Evolutionary conservation across 2,113 vertebrate genomes (phyloP), one percentile per base, ranked within the genome.

Genomic region (Upupa epops): DNA sequence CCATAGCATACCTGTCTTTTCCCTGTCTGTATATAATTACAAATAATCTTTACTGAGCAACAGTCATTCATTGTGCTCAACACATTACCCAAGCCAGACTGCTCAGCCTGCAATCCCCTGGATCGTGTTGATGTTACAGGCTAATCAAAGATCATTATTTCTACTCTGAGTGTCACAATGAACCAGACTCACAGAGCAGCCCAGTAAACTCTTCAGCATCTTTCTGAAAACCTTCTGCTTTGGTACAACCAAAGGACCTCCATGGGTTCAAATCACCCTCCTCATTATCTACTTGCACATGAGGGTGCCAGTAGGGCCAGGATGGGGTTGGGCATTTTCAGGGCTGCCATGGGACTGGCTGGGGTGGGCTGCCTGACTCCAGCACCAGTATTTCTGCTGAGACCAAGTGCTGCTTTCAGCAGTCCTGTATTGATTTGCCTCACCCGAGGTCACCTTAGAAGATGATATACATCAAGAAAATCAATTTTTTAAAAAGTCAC

Each of bases 391-490:
- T 80, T 74, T 89, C 83, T 93, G 74, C 77, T n/a, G 77, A 92
- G 85, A 92, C 20, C 0, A 2, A 92, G 22, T 25, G 75, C 77
- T 94, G 85, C 66, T 93, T 87, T 83, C 89, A 86, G 95, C 88
- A 83, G 90, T 66, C 80, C 61, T 69, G 54, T 94, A 95, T 94
- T 89, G 92, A 94, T 88, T 89, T 64, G 42, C 34, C 59, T 96
- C 78, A 63, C 72, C 63, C 88, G 28, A 94, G 83, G 90, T 93
- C 88, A 95, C 76, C 40, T 86, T 95, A 85, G 90, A 88, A 94
- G 89, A 90, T 69, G 70, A 94, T 80, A 97, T 94, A 95, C 91
- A 92, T 91, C 75, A 96, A 93, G 94, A 96, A 86, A 92, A 95
- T 91, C 86, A 68, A 90, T 83, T 91, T 94, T 90, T 87, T 63